Evolutionary conservation across 2,113 vertebrate genomes (phyloP).

Genomic region (Crocuta crocuta): DNA sequence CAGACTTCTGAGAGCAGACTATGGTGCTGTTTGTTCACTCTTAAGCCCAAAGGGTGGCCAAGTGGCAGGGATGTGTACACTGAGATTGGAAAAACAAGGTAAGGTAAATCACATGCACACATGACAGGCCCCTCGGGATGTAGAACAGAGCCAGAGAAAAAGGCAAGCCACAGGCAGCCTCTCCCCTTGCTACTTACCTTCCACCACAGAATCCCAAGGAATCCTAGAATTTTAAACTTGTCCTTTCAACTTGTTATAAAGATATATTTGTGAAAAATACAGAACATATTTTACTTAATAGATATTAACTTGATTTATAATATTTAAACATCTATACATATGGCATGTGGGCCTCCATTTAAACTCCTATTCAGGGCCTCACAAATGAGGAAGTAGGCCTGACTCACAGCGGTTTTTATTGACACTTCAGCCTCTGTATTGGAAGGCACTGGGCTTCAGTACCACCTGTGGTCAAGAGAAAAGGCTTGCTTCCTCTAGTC

Average conservation of each 20-base stretch:
- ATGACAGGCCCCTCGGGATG: background rate
- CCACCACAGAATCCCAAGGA: background rate
- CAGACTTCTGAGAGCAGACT: background rate
- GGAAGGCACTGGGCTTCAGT: background rate
- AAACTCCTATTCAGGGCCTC: background rate
- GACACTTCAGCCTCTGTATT: background rate
- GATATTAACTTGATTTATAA: background rate
- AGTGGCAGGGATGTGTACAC: background rate
- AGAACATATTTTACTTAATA: background rate
- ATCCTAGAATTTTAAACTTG: background rate
- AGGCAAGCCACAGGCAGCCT: background rate
- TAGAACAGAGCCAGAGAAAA: background rate
- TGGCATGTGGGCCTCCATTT: background rate
- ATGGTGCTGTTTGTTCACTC: background rate
- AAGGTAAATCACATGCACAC: background rate
- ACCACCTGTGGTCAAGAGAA: background rate
- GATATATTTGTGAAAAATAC: background rate
- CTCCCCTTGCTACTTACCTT: background rate
- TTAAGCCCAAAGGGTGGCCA: background rate
- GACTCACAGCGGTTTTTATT: background rate
- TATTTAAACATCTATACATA: background rate
- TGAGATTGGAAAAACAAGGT: background rate
- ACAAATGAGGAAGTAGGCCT: background rate
- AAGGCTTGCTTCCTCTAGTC: background rate
- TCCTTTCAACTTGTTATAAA: slow-evolving; percentile 33